A percentile compares a stretch with the other conserved stretches of the same genome.
Conservation (phyloP, 2,113 vertebrate genomes). For the Tauraco erythrolophus region DNA sequence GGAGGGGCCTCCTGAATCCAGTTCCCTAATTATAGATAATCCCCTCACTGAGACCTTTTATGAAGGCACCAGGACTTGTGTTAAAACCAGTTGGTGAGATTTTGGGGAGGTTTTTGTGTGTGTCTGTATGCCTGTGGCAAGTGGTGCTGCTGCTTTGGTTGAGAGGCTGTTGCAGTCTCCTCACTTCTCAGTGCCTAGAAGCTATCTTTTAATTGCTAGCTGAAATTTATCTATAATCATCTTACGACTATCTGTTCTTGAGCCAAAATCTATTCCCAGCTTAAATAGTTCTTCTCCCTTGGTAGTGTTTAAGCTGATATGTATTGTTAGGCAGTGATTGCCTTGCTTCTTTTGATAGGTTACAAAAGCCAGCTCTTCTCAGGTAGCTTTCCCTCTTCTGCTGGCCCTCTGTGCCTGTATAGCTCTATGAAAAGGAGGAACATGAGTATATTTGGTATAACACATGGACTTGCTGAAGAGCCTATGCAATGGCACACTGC, state of each 20-base stretch:
- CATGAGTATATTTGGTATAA: background rate
- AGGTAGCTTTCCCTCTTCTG: background rate
- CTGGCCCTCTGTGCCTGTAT: background rate
- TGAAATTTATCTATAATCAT: conserved; percentile 1
- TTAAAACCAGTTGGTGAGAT: background rate
- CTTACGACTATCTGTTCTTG: background rate
- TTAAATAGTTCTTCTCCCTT: background rate
- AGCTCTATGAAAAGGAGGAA: accelerated
- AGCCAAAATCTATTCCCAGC: background rate
- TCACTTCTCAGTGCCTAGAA: background rate
- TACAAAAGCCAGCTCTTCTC: background rate
- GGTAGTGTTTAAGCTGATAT: background rate
- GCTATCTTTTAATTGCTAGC: background rate
- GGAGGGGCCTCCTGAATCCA: background rate
- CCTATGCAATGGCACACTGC: background rate
- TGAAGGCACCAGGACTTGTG: background rate
- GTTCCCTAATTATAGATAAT: background rate
- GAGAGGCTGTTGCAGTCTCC: background rate
- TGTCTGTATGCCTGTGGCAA: background rate
- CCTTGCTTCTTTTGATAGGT: background rate
- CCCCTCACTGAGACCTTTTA: background rate
- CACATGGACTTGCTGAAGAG: background rate
- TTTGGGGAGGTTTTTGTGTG: background rate
- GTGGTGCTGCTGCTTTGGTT: background rate
- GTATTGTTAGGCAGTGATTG: background rate